Percentiles rank a stretch among this genome's conserved stretches.
Conservation (phyloP, 2,113 vertebrate genomes). For the Leuciscus idus region DNA sequence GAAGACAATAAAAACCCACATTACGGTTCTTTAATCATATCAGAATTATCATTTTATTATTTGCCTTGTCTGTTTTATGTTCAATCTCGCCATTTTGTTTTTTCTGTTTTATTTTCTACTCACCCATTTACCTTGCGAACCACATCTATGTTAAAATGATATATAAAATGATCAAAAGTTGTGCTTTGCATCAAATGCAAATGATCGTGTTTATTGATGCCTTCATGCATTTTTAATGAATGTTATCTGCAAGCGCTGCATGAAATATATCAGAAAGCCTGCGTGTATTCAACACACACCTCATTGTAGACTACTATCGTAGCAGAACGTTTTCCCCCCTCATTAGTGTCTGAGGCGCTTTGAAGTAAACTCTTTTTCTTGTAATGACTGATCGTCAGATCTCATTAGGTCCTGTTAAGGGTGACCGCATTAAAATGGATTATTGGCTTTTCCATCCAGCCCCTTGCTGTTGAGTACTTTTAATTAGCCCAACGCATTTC, state of each 20-base stretch:
- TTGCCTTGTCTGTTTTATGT: not conserved
- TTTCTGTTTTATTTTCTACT: slow-evolving; percentile 45
- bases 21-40: not conserved
- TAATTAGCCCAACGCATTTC: not conserved
- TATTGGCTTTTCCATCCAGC: not conserved
- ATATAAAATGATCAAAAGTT: slow-evolving; percentile 69
- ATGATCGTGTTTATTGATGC: slow-evolving; percentile 73
- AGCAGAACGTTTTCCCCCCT: not conserved
- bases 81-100: slow-evolving; percentile 40
- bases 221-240: slow-evolving; percentile 72
- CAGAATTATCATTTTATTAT: slow-evolving; percentile 24
- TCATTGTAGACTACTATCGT: slow-evolving; percentile 4
- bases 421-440: slow-evolving; percentile 1
- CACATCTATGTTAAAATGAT: slow-evolving; percentile 59
- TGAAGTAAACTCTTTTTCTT: slow-evolving; percentile 6
- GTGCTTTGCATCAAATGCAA: slow-evolving; percentile 70
- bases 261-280: slow-evolving; percentile 61
- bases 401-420: slow-evolving; percentile 15
- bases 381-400: not conserved
- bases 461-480: not conserved
- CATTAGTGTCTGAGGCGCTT: slow-evolving; percentile 13
- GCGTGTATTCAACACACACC: not conserved
- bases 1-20: not conserved
- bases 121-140: slow-evolving; percentile 29
- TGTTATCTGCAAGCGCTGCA: slow-evolving; percentile 59